Evolutionary conservation across 1,140 invertebrate species (phyloP).

Genomic region (Eulimnadia texana): DNA sequence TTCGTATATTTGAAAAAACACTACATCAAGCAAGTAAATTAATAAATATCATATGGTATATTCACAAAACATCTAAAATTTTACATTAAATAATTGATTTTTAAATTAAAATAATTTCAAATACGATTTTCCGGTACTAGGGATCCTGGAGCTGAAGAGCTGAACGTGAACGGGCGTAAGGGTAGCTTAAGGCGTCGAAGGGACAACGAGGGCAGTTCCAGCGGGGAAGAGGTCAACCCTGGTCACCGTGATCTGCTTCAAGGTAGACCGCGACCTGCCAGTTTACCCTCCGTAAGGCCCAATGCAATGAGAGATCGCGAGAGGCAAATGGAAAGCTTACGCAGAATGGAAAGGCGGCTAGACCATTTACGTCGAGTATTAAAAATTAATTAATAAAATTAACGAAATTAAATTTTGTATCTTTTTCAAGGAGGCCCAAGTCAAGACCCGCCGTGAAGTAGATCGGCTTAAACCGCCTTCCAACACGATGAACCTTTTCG

Average conservation of each 20-base stretch:
- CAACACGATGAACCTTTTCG: conserved; percentile 61
- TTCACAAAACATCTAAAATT: too few species aligned
- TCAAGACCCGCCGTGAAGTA: conserved; percentile 11
- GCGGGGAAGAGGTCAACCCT: conserved; percentile 11
- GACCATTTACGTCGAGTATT: conserved; percentile 21
- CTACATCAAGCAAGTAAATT: too few species aligned
- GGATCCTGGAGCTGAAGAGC: conserved; percentile 29
- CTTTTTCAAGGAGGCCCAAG: neutral
- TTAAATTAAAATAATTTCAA: neutral
- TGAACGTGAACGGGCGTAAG: conserved; percentile 20
- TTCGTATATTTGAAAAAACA: neutral
- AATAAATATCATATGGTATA: too few species aligned
- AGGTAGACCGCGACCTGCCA: neutral
- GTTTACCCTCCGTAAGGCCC: conserved; percentile 28
- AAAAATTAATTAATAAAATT: neutral
- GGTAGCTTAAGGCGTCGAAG: conserved; percentile 17
- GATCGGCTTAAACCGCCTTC: conserved; percentile 6
- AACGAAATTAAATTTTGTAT: too few species aligned
- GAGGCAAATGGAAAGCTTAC: conserved; percentile 42
- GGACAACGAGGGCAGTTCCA: conserved; percentile 16
- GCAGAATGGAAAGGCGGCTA: conserved; percentile 42
- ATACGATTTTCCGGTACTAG: neutral
- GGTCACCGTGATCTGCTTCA: neutral
- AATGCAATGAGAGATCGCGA: conserved; percentile 36
- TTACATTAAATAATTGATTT: too few species aligned